phyloP scores from a whole-genome alignment of 2,113 vertebrate species.

The Sclerurus mexicanus region DNA sequence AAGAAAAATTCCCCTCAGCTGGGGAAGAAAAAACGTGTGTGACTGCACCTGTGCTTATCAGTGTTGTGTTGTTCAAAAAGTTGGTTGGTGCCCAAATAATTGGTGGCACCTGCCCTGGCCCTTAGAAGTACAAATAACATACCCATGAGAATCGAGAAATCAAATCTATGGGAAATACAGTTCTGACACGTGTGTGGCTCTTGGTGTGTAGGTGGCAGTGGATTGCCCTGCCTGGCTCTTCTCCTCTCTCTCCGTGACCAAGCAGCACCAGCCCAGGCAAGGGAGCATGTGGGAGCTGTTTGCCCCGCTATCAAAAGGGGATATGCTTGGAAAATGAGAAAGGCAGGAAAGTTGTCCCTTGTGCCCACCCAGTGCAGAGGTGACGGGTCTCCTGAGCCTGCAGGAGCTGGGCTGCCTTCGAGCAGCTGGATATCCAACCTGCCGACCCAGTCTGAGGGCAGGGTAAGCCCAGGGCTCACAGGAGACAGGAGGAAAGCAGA shows the following conservation, averaged over 20 bases:
- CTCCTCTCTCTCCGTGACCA: background rate
- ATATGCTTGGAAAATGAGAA: background rate
- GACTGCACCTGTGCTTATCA: background rate
- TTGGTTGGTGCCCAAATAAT: background rate
- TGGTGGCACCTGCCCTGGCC: too few species aligned
- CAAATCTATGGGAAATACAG: background rate
- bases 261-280: background rate
- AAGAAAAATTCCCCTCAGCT: background rate
- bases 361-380: background rate
- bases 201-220: rapidly evolving
- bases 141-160: background rate
- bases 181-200: background rate
- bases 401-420: background rate
- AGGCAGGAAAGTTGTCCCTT: background rate
- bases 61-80: background rate
- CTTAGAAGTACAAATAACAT: background rate
- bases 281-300: rapidly evolving
- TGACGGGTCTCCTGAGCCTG: rapidly evolving
- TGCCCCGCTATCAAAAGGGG: background rate
- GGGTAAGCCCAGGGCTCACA: background rate
- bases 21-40: background rate
- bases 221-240: background rate
- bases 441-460: background rate
- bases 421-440: background rate
- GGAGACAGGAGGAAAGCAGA: background rate